These are phyloP conservation scores for Limnephilus lunatus DNA, from an alignment of 2,888 invertebrate species.

Conservation along the genomic window DNA sequence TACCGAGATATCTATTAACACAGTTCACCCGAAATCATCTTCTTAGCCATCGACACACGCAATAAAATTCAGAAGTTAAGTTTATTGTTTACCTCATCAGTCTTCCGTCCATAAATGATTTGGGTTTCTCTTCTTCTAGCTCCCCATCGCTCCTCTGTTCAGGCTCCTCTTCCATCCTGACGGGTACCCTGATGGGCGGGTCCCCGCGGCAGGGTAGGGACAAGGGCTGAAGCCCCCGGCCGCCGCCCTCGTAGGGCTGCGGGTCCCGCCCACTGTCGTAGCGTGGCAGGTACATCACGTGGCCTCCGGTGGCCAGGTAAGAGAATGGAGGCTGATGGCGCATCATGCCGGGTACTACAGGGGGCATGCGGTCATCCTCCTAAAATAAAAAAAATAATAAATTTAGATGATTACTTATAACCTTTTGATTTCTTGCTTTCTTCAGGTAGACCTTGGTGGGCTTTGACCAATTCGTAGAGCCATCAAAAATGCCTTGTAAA, in stretches of 20 bases:
- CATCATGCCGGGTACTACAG: conserved; percentile 67
- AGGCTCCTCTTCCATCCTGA: conserved; percentile 44
- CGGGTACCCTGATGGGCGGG: background rate
- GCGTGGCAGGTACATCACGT: conserved; percentile 88
- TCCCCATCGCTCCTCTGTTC: conserved; percentile 63
- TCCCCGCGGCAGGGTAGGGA: conserved; percentile 26
- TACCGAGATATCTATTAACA: no score
- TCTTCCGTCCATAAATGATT: conserved; percentile 59
- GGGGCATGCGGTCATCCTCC: conserved; percentile 71
- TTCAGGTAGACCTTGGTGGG: background rate
- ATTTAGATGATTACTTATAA: background rate
- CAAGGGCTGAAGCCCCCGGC: conserved; percentile 1
- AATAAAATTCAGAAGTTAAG: background rate
- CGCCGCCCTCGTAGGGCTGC: conserved; percentile 17
- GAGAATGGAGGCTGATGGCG: conserved; percentile 69
- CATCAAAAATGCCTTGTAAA: background rate
- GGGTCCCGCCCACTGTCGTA: conserved; percentile 66
- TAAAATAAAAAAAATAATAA: conserved; percentile 24
- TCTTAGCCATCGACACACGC: background rate
- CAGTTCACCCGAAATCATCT: background rate
- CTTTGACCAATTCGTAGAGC: background rate
- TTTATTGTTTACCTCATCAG: conserved; percentile 60
- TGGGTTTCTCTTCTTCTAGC: conserved; percentile 61
- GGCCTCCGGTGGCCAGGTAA: conserved; percentile 82
- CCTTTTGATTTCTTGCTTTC: background rate